These are phyloP conservation scores for Tichodroma muraria DNA, from an alignment of 2,113 vertebrate species.

Conservation along the genomic window DNA sequence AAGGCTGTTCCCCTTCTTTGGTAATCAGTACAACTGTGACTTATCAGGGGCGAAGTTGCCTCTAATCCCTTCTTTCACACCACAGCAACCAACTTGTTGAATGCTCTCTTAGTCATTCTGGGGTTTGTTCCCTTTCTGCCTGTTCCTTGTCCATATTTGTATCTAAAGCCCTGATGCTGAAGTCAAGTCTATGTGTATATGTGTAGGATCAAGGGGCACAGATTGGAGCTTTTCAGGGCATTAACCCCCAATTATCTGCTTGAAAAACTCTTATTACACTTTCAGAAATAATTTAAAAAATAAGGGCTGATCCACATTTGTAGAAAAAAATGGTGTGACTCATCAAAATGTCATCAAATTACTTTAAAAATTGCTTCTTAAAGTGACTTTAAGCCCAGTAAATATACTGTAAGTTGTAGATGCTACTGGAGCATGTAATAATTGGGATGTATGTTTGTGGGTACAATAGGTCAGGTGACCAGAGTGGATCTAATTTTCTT, in stretches of 20 bases:
- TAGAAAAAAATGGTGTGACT: background rate
- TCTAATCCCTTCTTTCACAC: too few relatives aligned
- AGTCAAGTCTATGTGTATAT: background rate
- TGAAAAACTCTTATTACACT: background rate
- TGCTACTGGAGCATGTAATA: background rate
- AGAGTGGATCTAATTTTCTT: background rate
- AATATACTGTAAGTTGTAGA: background rate
- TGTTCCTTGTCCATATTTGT: background rate
- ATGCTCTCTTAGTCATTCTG: background rate
- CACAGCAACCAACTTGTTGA: background rate
- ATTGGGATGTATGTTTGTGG: background rate
- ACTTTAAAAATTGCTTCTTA: background rate
- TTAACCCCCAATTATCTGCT: background rate
- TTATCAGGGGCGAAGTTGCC: too few relatives aligned
- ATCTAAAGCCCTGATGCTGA: background rate
- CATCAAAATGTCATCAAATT: slow-evolving; percentile 9
- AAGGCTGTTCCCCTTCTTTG: too few relatives aligned
- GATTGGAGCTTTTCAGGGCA: background rate
- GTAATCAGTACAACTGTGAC: too few relatives aligned
- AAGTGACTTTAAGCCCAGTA: background rate
- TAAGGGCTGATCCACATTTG: background rate
- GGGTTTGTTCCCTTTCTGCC: background rate
- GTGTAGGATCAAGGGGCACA: background rate
- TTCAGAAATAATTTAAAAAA: slow-evolving; percentile 12
- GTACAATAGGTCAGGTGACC: background rate